These are phyloP conservation scores for Caenorhabditis zanzibari DNA, from an alignment of 2,888 invertebrate species.

Conservation along the genomic window DNA sequence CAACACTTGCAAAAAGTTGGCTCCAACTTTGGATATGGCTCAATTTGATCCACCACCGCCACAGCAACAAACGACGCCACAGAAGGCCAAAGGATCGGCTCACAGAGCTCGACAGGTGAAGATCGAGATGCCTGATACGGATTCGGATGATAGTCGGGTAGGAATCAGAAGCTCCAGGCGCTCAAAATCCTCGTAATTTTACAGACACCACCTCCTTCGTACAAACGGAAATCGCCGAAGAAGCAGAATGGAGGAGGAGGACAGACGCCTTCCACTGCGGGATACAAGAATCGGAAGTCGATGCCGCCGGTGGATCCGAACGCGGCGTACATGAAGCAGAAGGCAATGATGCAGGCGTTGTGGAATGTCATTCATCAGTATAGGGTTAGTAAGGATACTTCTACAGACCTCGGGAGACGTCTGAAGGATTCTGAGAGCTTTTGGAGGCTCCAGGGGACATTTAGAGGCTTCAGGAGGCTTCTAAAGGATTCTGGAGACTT, in stretches of 20 bases:
- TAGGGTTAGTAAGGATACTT: slow-evolving; percentile 83
- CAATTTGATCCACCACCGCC: slow-evolving; percentile 27
- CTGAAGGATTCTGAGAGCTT: too few relatives aligned
- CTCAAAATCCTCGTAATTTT: too few relatives aligned
- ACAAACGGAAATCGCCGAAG: slow-evolving; percentile 67
- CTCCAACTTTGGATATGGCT: slow-evolving; percentile 40
- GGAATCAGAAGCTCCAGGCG: too few relatives aligned
- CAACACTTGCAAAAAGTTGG: slow-evolving; percentile 72
- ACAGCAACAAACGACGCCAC: neutral
- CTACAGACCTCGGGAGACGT: too few relatives aligned
- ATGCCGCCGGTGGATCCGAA: slow-evolving; percentile 35
- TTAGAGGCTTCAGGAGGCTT: too few relatives aligned
- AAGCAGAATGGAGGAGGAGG: slow-evolving; percentile 50
- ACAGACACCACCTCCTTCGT: slow-evolving; percentile 59
- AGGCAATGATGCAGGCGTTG: slow-evolving; percentile 87
- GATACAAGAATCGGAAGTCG: slow-evolving; percentile 21
- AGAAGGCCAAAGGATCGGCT: slow-evolving; percentile 20
- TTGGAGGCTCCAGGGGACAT: too few relatives aligned
- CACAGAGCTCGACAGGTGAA: slow-evolving; percentile 34
- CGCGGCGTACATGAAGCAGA: slow-evolving; percentile 33
- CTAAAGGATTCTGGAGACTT: too few relatives aligned
- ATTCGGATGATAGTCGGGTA: slow-evolving; percentile 49
- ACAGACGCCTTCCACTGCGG: neutral
- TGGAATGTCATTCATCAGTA: slow-evolving; percentile 87
- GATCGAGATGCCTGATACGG: slow-evolving; percentile 57